Percentiles rank a stretch among this genome's conserved stretches.
Conservation (phyloP, 1,140 invertebrate species). For the Diabrotica undecimpunctata region DNA sequence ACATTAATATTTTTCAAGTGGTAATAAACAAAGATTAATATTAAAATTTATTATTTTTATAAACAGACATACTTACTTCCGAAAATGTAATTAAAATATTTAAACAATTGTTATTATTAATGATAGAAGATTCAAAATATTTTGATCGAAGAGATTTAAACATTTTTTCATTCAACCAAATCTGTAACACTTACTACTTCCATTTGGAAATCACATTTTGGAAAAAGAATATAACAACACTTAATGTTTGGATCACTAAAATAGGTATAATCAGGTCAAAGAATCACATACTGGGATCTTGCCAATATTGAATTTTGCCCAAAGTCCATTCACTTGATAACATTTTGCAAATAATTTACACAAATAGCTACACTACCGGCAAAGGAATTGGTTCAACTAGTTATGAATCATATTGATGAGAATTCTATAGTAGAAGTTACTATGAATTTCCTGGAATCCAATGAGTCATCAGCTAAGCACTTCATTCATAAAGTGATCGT, state of each 20-base stretch:
- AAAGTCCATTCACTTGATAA: constrained; percentile 36
- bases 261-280: constrained; percentile 1
- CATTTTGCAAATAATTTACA: constrained; percentile 29
- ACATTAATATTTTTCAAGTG: too few relatives aligned
- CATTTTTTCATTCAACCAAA: neutral
- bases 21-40: too few relatives aligned
- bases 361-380: constrained; percentile 26
- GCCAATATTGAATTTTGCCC: constrained; percentile 41
- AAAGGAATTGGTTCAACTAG: constrained; percentile 29
- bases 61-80: too few relatives aligned
- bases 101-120: too few relatives aligned
- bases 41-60: too few relatives aligned
- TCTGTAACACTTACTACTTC: neutral
- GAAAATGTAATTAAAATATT: too few relatives aligned
- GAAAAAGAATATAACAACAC: too few relatives aligned
- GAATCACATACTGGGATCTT: constrained; percentile 38
- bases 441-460: constrained; percentile 33
- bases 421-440: constrained; percentile 34
- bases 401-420: constrained; percentile 35
- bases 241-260: too few relatives aligned
- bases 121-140: too few relatives aligned
- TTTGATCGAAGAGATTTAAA: too few relatives aligned
- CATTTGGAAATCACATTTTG: too few relatives aligned
- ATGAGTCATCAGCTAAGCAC: constrained; percentile 34
- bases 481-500: constrained; percentile 30